These are phyloP conservation scores for Agrenia bidenticulata DNA, from an alignment of 2,888 invertebrate genomes.

Conservation along the genomic window DNA sequence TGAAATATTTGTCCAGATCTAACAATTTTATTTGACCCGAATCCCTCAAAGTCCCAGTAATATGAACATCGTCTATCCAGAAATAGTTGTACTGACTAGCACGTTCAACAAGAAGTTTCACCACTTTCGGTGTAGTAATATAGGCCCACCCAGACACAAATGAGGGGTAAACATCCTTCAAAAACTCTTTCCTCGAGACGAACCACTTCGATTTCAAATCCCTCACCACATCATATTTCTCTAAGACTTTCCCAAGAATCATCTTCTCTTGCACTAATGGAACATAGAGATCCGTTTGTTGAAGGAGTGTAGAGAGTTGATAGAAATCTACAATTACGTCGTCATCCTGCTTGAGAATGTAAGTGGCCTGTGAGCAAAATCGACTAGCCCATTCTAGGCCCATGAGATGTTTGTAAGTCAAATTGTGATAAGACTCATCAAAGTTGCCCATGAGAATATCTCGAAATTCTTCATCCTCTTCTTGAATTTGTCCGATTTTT, in stretches of 20 bases:
- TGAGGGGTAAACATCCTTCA: slow-evolving; percentile 65
- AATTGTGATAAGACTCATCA: slow-evolving; percentile 72
- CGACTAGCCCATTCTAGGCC: slow-evolving; percentile 72
- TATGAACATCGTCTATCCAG: slow-evolving; percentile 88
- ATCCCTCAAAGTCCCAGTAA: slow-evolving; percentile 75
- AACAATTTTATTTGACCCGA: slow-evolving; percentile 62
- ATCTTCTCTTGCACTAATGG: neutral
- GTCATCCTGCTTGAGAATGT: slow-evolving; percentile 78
- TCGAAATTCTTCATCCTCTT: slow-evolving; percentile 65
- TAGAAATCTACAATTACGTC: slow-evolving; percentile 74
- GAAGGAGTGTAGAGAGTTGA: slow-evolving; percentile 59
- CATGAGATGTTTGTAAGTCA: slow-evolving; percentile 82
- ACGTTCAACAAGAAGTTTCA: slow-evolving; percentile 59
- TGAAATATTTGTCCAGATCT: slow-evolving; percentile 65
- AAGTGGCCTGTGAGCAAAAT: slow-evolving; percentile 65
- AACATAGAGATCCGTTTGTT: neutral
- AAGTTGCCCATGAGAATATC: slow-evolving; percentile 78
- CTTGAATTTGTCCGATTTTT: slow-evolving; percentile 18
- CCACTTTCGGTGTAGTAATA: slow-evolving; percentile 64
- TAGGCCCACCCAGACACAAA: slow-evolving; percentile 86
- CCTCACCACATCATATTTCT: slow-evolving; percentile 66
- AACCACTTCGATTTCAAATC: slow-evolving; percentile 76
- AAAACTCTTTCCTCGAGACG: slow-evolving; percentile 69
- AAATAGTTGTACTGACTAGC: slow-evolving; percentile 65
- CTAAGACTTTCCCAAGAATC: slow-evolving; percentile 66